These are phyloP conservation scores for Podotricha telesiphe DNA, from an alignment of 2,888 invertebrate species.

Conservation along the genomic window DNA sequence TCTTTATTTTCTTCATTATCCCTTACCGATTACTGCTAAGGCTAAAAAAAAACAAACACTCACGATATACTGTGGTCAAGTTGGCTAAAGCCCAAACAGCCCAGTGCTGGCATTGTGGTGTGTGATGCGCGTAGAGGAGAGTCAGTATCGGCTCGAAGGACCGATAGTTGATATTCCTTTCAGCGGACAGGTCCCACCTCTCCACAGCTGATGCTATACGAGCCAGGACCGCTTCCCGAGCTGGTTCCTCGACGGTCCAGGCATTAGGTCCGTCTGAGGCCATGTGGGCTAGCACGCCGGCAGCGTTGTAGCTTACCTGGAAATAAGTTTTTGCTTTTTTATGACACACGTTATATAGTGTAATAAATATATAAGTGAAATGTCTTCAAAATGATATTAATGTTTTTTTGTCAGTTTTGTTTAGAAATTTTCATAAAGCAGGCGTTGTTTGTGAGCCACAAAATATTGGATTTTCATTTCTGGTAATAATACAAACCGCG, in stretches of 20 bases:
- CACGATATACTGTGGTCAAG: constrained; percentile 95
- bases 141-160: constrained; percentile 95
- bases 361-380: too few species aligned
- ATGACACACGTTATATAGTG: too few species aligned
- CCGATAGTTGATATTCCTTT: constrained; percentile 97
- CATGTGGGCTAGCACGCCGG: constrained; percentile 97
- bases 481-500: too few species aligned
- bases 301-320: constrained; percentile 96
- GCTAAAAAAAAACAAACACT: constrained; percentile 71
- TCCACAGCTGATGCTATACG: constrained; percentile 92
- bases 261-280: constrained; percentile 94
- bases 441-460: too few species aligned
- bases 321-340: too few species aligned
- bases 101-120: constrained; percentile 97
- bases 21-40: too few species aligned
- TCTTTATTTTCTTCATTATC: too few species aligned
- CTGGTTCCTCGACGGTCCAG: constrained; percentile 90
- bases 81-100: constrained; percentile 99
- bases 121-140: constrained; percentile 91
- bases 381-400: too few species aligned
- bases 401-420: too few species aligned
- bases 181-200: constrained; percentile 93
- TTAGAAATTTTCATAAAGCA: too few species aligned
- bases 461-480: too few species aligned
- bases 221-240: constrained; percentile 87